These are phyloP conservation scores for Erpornis zantholeuca DNA, from an alignment of 2,113 vertebrate species.

Conservation along the genomic window DNA sequence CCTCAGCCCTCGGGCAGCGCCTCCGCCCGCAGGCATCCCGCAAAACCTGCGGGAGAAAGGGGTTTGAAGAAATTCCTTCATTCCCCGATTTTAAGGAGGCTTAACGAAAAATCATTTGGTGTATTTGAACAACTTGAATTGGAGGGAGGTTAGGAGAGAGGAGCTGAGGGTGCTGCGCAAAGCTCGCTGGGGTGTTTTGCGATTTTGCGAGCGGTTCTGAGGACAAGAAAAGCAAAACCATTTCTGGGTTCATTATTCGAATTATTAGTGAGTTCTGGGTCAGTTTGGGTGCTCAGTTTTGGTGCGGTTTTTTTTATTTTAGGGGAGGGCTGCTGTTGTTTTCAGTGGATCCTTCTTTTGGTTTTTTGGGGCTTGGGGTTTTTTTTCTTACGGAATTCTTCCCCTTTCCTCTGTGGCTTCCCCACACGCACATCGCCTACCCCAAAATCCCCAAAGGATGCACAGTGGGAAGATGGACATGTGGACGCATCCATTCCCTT, in stretches of 20 bases:
- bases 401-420: not conserved
- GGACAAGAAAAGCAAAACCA: not conserved
- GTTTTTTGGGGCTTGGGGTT: not conserved
- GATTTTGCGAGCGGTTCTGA: rapidly evolving
- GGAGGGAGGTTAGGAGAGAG: rapidly evolving
- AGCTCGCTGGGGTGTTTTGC: rapidly evolving
- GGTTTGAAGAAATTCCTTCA: rapidly evolving
- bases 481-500: not conserved
- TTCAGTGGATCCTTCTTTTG: not conserved
- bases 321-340: rapidly evolving
- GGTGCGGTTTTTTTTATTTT: not conserved
- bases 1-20: not conserved
- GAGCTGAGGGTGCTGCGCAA: not conserved
- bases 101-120: not conserved
- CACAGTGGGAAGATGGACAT: not conserved
- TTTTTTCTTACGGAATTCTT: not conserved
- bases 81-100: rapidly evolving
- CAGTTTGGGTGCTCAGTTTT: not conserved
- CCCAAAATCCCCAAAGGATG: not conserved
- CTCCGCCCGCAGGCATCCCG: not conserved
- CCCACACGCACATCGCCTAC: not conserved
- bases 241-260: not conserved
- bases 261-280: not conserved
- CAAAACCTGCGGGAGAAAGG: not conserved
- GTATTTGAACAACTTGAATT: rapidly evolving